Evolutionary conservation across 1,140 invertebrate species (phyloP).

Genomic region (Drosophila grimshawi): DNA sequence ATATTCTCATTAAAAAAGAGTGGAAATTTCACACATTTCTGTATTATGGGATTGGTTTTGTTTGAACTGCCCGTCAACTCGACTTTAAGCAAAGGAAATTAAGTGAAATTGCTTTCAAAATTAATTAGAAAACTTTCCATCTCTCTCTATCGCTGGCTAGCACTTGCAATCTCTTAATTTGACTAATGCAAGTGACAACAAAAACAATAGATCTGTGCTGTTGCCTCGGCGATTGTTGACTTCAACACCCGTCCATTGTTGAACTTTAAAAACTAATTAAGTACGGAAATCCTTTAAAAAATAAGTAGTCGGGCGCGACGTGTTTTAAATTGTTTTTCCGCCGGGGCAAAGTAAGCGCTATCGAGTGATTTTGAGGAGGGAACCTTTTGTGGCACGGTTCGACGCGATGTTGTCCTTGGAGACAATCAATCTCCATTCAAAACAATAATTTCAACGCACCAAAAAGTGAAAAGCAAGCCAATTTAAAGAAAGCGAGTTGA

Average conservation of each 20-base stretch:
- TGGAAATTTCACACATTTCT: no score
- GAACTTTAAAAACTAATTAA: conserved; percentile 81
- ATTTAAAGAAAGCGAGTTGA: conserved; percentile 30
- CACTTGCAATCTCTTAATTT: conserved; percentile 50
- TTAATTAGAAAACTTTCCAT: conserved; percentile 68
- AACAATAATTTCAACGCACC: conserved; percentile 74
- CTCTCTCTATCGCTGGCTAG: conserved; percentile 16
- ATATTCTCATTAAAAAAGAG: no score
- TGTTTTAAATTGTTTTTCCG: conserved; percentile 64
- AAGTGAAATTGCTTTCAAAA: conserved; percentile 59
- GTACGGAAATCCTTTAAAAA: conserved; percentile 74
- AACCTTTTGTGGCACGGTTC: conserved; percentile 54
- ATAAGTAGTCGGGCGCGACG: conserved; percentile 33
- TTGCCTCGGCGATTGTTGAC: conserved; percentile 55
- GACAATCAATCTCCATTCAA: conserved; percentile 83
- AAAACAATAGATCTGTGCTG: conserved; percentile 1
- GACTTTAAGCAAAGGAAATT: conserved; percentile 47
- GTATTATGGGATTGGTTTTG: no score
- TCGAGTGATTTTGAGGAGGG: conserved; percentile 47
- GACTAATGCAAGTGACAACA: conserved; percentile 76
- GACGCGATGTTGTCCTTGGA: conserved; percentile 73
- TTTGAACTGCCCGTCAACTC: background rate
- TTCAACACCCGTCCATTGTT: conserved; percentile 46
- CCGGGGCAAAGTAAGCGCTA: conserved; percentile 46
- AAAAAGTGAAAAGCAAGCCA: conserved; percentile 66